Percentiles rank a stretch among this genome's conserved stretches.
Evolutionary conservation across 2,888 invertebrate species (phyloP).

Genomic region (Philaethria dido): DNA sequence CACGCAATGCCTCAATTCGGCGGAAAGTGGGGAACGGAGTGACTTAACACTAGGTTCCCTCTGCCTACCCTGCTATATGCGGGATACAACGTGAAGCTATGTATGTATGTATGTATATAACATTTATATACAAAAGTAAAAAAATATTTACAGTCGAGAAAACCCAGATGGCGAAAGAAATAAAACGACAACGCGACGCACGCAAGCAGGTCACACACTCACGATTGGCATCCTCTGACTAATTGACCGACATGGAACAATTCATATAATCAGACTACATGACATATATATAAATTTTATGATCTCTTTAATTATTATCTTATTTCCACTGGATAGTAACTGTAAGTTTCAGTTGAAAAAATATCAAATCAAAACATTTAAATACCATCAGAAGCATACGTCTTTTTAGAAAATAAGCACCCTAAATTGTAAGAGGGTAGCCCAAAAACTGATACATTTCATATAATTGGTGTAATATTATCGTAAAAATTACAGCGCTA

Average conservation of each 20-base stretch:
- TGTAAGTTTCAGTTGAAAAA: too few relatives aligned
- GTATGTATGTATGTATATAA: background rate
- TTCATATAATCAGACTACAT: background rate
- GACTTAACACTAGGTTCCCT: too few relatives aligned
- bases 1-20: too few relatives aligned
- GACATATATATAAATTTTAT: background rate
- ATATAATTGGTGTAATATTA: slow-evolving; percentile 66
- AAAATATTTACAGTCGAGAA: background rate
- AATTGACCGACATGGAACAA: background rate
- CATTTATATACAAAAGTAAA: background rate
- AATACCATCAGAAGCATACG: background rate
- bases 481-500: slow-evolving; percentile 63
- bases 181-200: background rate
- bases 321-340: background rate
- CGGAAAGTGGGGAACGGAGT: too few relatives aligned
- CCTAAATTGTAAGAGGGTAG: slow-evolving; percentile 22
- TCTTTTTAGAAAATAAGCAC: slow-evolving; percentile 2
- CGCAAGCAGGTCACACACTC: slow-evolving; percentile 10
- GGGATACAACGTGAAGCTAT: too few relatives aligned
- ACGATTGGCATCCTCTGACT: background rate
- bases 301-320: background rate
- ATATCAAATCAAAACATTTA: background rate
- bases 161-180: background rate
- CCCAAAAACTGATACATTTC: slow-evolving; percentile 37
- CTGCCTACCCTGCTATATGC: too few relatives aligned